Evolutionary conservation across 2,113 vertebrate species (phyloP), one percentile per base, ranked within the genome.

Genomic region (Oncorhynchus gorbuscha): DNA sequence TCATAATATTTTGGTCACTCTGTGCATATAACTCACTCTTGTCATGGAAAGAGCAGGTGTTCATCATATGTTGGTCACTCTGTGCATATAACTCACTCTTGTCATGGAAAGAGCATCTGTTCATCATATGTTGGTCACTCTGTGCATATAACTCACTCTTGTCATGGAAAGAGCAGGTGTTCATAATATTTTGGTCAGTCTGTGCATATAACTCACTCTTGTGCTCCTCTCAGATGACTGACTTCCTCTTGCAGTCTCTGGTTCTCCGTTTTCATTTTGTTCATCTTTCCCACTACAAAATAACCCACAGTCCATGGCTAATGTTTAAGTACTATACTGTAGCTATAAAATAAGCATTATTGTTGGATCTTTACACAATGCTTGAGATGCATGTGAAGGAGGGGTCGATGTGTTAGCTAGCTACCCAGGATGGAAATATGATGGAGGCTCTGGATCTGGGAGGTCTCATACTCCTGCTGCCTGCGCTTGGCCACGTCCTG

Each of bases 401-500:
- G 5, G 28, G 22, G 30, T 28, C 64, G 62, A 32, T 30, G 62
- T 58, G 26, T 55, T 55, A 12, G 16, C 32, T 28, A 8, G 91
- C 18, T 92, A 99, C 97, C 95, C 69, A 99, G 92, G 48, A 94
- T 76, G 69, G 96, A 94, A 88, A 98, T 93, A 79, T 95, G 96
- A 80, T 97, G 97, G 32, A 98, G 92, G 78, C 91, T 96, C 88
- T 97, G 96, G 9, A 98, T 93, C 64, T 96, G 96, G 0, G 93
- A 92, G 1, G 76, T 93, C 81, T 98, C 96, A 0, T 94, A 96
- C 24, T 98, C 96, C 32, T 95, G 96, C 81, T 97, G 96, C 79
- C 92, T 94, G 83, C 94, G 97, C 77, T 95, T 96, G 1, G 96
- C 95, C 66, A 99, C 90, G 69, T 99, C 97, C 89, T 99, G 97